Evolutionary conservation across 2,113 vertebrate species (phyloP), one percentile per base, ranked within the genome.

Genomic region (Channa argus): DNA sequence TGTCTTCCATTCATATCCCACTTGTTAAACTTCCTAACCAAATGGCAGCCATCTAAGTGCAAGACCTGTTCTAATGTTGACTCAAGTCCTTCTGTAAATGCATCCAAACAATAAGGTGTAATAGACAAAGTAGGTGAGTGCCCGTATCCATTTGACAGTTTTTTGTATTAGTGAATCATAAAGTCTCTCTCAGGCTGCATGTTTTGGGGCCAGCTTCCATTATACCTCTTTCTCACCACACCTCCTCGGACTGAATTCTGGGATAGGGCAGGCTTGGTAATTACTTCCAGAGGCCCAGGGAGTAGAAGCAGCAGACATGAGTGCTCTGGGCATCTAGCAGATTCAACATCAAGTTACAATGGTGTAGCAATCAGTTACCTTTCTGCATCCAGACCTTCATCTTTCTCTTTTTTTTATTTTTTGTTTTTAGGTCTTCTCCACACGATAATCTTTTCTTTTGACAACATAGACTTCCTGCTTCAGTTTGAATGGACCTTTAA

Each of bases 211-310:
- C 52, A 43, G 78, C 82, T 79, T 89, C 85, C 79, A 84, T 82
- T 81, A 63, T 74, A 85, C 87, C 88, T 87, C 89, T 86, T 89
- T 88, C 84, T 85, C 84, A 86, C 89, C 89, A 88, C 90, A 88
- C 91, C 91, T 89, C 85, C 89, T 86, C 86, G 56, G 77, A 86
- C 80, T 84, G 91, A 84, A 93, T 90, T 91, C 92, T 92, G 92
- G 92, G 89, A 92, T 83, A 87, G 88, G 82, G 81, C 88, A 92
- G 80, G 80, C 84, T 67, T 43, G 74, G 89, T 94, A 94, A 95
- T 95, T 92, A 93, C 92, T 94, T 94, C 92, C 93, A 94, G 94
- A 94, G 84, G 89, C 78, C 62, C 70, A 55, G 66, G 63, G 84
- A 88, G 82, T 63, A 66, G 72, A 77, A 79, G 80, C 76, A 76